Evolutionary conservation across 1,140 invertebrate species (phyloP), one percentile per base, ranked within the genome.

Genomic region (Diploscapter pachys): DNA sequence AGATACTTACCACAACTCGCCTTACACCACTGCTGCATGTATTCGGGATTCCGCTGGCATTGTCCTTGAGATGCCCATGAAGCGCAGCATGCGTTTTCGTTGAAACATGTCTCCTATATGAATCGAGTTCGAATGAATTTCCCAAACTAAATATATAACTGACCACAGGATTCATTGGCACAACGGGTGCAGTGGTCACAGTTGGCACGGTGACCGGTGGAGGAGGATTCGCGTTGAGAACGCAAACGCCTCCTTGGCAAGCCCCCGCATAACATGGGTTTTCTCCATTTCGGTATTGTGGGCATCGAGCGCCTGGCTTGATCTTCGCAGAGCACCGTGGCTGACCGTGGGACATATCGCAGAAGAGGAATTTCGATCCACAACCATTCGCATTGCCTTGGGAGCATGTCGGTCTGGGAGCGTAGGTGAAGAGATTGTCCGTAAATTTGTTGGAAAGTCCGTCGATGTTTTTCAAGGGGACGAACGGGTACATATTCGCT

Each of bases 321-420:
- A 85, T 73, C 61, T 85, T 86, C 4, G 83, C 75, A 3, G 76
- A 77, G 75, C 83, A 85, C 13, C 77, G 65, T 4, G 78, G 75
- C n/a, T 11, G 49, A 3, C 83, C 84, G 55, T 79, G 73, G 0
- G 81, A 80, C 4, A 63, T 63, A 66, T 85, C 81, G 71, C 83
- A 85, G 73, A 85, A 85, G 8, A 85, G 71, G 61, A 53, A 78
- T 69, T 81, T 76, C 6, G 82, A 84, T 11, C 82, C 83, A 81
- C 82, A 84, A 67, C 31, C 31, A 31, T 31, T 78, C 13, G 55
- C 67, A 67, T 62, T 63, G 13, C 31, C 52, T 52, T 50, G 54
- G 8, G 78, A 50, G 77, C 82, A 83, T n/a, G 76, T 70, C 13
- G 83, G 82, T 56, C 82, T 53, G 64, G 83, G 82, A 11, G 80